Evolutionary conservation across 2,888 invertebrate genomes (phyloP), one percentile per base, ranked within the genome.

Genomic region (Limenitis camilla): DNA sequence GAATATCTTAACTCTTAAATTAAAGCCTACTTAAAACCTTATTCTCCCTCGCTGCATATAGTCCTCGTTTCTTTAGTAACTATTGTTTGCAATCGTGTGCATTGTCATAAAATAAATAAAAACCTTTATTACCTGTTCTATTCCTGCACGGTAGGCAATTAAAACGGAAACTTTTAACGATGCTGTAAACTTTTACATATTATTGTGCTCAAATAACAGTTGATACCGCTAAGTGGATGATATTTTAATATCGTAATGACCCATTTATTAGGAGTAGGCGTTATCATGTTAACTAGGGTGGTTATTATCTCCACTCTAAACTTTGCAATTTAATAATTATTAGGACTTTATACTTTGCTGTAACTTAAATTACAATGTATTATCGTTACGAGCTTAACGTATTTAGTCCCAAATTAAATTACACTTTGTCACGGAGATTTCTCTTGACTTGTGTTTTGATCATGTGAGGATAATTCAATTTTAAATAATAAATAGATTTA

Each of bases 131-230:
- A 39, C 53, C 47, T 44, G 55, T 47, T 53, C 50, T 55, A 45
- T 30, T 38, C 50, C 45, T 47, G 44, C 40, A 52, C 46, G 54
- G 54, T 45, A 52, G 40, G 60, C 58, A 65, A 65, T 66, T 64
- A 65, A 61, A 65, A 56, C 59, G 52, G 45, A 61, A 66, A 68
- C 60, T 65, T 69, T 64, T 66, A 67, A 65, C 59, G 59, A 56
- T 58, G 47, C 40, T 42, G 52, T 62, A 62, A 63, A 65, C 55
- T 64, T 65, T 58, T 58, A 61, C 52, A 52, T 52, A 61, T 61
- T 59, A 63, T 62, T 62, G 57, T 59, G 54, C 49, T 49, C 49
- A 43, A 58, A 54, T 54, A 63, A 58, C 49, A 51, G 43, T 51
- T 52, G 55, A 60, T 55, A 58, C 35, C 40, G 52, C 52, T 58